Conservation (phyloP, 1,140 invertebrate genomes). For the Cheumatopsyche charites region DNA sequence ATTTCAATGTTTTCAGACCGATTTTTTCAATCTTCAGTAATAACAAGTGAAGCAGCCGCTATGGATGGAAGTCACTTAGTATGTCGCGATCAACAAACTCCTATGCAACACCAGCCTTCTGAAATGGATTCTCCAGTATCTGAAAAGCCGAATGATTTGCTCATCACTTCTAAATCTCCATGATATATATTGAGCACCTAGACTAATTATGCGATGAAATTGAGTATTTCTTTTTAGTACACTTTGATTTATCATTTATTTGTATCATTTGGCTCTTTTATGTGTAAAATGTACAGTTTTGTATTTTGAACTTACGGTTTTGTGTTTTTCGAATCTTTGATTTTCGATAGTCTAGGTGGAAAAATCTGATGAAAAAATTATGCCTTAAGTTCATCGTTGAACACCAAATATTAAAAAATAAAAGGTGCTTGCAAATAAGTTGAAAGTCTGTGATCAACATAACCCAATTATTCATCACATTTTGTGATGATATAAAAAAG, state of each 20-base stretch:
- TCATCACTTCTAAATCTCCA: slow-evolving; percentile 45
- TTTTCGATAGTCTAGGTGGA: slow-evolving; percentile 30
- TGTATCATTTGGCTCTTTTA: neutral
- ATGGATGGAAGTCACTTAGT: slow-evolving; percentile 55
- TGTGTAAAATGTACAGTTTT: neutral
- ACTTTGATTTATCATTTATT: too few species aligned
- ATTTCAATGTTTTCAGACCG: slow-evolving; percentile 52
- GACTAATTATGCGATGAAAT: slow-evolving; percentile 11
- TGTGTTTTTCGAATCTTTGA: neutral
- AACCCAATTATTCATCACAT: slow-evolving; percentile 24
- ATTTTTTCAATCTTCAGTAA: slow-evolving; percentile 62
- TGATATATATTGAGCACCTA: slow-evolving; percentile 49
- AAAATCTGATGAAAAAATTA: slow-evolving; percentile 16
- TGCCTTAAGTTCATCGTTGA: slow-evolving; percentile 37
- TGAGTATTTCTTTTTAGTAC: too few species aligned
- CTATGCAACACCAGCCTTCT: slow-evolving; percentile 44
- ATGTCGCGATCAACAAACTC: slow-evolving; percentile 50
- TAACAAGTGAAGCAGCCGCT: slow-evolving; percentile 56
- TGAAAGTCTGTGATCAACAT: slow-evolving; percentile 36
- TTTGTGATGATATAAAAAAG: slow-evolving; percentile 15
- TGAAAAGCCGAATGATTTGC: slow-evolving; percentile 44
- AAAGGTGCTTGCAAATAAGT: slow-evolving; percentile 34
- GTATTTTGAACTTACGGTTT: neutral
- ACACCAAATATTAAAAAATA: slow-evolving; percentile 33
- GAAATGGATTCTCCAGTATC: slow-evolving; percentile 59